Conservation (phyloP, 30 jellyfish, hydroid and myxozoan genomes). For the Nemopilema nomurai region DNA sequence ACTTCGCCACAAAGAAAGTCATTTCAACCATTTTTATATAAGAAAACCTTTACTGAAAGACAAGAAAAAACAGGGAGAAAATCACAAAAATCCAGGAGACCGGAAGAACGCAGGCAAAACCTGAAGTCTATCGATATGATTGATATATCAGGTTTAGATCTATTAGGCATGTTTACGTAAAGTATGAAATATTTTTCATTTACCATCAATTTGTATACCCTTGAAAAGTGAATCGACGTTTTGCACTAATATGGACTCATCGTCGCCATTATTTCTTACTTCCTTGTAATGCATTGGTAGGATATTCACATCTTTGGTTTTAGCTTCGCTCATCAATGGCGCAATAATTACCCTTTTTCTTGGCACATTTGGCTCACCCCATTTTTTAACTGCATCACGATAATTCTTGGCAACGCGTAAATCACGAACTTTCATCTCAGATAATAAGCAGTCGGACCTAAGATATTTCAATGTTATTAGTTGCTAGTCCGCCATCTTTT, state of each 20-base stretch:
- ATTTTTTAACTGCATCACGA: slow-evolving; percentile 36
- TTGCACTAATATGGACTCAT: background rate
- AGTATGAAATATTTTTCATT: too few species aligned
- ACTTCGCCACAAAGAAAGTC: too few species aligned
- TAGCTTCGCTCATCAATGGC: slow-evolving; percentile 36
- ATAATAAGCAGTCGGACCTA: background rate
- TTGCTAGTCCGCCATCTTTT: background rate
- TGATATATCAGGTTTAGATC: too few species aligned
- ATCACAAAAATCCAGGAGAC: too few species aligned
- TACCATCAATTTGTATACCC: slow-evolving; percentile 42
- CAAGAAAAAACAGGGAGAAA: too few species aligned
- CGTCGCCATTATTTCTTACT: background rate
- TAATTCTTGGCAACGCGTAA: slow-evolving; percentile 22
- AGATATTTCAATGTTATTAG: too few species aligned
- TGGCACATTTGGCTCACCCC: slow-evolving; percentile 53
- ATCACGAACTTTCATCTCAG: slow-evolving; percentile 38
- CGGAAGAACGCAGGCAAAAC: too few species aligned
- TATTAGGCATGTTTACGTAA: too few species aligned
- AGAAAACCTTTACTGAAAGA: too few species aligned
- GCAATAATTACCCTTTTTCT: slow-evolving; percentile 59
- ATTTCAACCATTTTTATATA: too few species aligned
- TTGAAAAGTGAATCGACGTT: slow-evolving; percentile 9
- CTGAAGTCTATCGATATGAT: too few species aligned
- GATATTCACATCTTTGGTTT: slow-evolving; percentile 31
- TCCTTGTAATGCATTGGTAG: background rate